Evolutionary conservation across 2,888 invertebrate genomes (phyloP).

Genomic region (Nomada flava): DNA sequence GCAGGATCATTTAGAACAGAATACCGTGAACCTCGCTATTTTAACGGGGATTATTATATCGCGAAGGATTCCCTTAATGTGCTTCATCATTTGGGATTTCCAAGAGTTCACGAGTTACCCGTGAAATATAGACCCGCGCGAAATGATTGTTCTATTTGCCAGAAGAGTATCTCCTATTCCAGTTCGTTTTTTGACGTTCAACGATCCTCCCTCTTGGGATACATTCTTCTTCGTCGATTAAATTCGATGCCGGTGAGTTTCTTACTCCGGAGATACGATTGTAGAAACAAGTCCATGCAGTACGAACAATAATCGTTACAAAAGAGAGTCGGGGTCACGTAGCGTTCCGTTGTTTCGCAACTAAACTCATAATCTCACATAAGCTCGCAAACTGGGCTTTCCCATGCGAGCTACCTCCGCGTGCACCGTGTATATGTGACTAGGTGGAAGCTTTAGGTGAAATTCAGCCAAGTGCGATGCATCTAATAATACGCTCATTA

Average conservation of each 20-base stretch:
- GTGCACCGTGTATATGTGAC: slow-evolving; percentile 59
- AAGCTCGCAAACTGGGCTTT: slow-evolving; percentile 82
- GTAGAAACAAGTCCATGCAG: slow-evolving; percentile 58
- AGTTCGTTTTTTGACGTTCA: neutral
- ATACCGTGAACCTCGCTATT: slow-evolving; percentile 53
- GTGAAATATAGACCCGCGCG: slow-evolving; percentile 7
- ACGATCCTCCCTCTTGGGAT: neutral
- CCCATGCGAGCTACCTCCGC: slow-evolving; percentile 77
- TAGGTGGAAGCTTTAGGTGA: slow-evolving; percentile 72
- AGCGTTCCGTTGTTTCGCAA: slow-evolving; percentile 77
- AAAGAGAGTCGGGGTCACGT: slow-evolving; percentile 73
- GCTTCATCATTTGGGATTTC: slow-evolving; percentile 45
- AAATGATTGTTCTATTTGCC: neutral
- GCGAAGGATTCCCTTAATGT: slow-evolving; percentile 44
- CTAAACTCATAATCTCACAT: slow-evolving; percentile 83
- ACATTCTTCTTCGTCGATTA: slow-evolving; percentile 43
- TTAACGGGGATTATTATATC: slow-evolving; percentile 55
- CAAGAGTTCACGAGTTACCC: neutral
- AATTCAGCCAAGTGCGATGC: slow-evolving; percentile 75
- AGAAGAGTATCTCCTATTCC: too few species aligned
- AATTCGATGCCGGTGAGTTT: slow-evolving; percentile 32
- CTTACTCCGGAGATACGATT: slow-evolving; percentile 33
- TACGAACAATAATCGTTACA: slow-evolving; percentile 79
- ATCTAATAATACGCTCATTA: slow-evolving; percentile 78
- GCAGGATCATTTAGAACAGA: slow-evolving; percentile 63